Evolutionary conservation across 2,113 vertebrate genomes (phyloP), one percentile per base, ranked within the genome.

Genomic region (Poecile atricapillus): DNA sequence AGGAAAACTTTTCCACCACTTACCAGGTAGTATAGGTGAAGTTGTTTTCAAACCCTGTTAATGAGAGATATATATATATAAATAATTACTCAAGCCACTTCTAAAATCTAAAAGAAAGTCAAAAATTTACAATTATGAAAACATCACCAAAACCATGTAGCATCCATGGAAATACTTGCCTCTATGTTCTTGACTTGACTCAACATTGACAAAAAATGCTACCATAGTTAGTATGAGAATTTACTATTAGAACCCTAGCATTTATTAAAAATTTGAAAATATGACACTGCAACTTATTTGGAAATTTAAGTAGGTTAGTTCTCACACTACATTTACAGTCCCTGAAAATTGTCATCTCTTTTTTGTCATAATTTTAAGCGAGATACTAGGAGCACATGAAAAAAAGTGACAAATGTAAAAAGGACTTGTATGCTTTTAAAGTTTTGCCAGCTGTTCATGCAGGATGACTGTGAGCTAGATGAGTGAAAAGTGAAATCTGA

Each of bases 11-110:
- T 71, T 71, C 46, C 7, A 69, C 76, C 59, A 96, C 98, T 98
- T 97, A 98, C 98, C 98, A 62, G 94, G 95, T 90, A 97, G 95
- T 94, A 97, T 41, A 97, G 89, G 95, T 88, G 89, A 97, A 80
- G 94, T 71, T 47, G 91, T 95, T 97, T 96, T 97, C 93, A 94
- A 94, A 92, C 76, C 96, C 98, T 98, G 93, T 85, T 86, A 96
- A 94, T 23, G 19, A 87, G 52, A 95, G 75, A 86, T 44, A 80
- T 44, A 80, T 30, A 85, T 31, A 49, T n/a, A n/a, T n/a, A 90
- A 93, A 73, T 56, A 52, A 64, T 65, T 71, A 28, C n/a, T 41
- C 9, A 63, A 76, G 73, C 35, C 41, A 12, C 12, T 83, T 73
- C 43, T 25, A 90, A 84, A 91, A 39, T 17, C 12, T 50, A 25